Conservation (phyloP, 2,797 vertebrate species). For the Labroides dimidiatus region DNA sequence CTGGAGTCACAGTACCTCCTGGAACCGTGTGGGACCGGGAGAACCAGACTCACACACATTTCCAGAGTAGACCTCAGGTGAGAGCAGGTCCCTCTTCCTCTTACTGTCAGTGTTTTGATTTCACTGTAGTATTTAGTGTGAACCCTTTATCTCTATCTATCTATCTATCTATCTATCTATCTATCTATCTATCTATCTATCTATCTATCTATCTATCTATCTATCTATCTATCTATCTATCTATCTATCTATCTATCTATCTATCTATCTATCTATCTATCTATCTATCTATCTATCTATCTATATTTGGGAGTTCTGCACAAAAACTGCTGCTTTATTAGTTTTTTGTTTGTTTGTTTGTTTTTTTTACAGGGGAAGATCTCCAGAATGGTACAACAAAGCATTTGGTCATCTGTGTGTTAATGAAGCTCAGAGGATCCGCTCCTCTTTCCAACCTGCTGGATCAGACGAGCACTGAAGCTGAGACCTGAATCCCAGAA, state of each 20-base stretch:
- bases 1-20: slow-evolving; percentile 92
- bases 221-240: no score
- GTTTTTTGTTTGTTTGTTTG: no score
- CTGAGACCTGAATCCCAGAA: slow-evolving; percentile 84
- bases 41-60: slow-evolving; percentile 91
- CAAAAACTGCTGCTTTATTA: no score
- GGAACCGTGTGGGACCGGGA: slow-evolving; percentile 89
- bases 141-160: no score
- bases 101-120: neutral
- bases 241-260: no score
- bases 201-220: no score
- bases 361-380: slow-evolving; percentile 87
- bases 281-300: no score
- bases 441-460: slow-evolving; percentile 90
- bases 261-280: no score
- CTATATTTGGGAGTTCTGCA: no score
- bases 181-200: no score
- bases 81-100: slow-evolving; percentile 34
- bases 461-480: slow-evolving; percentile 87
- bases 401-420: slow-evolving; percentile 92
- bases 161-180: no score
- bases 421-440: slow-evolving; percentile 90
- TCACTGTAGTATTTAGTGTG: neutral
- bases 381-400: slow-evolving; percentile 97
- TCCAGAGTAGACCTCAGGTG: slow-evolving; percentile 93